Evolutionary conservation across 2,888 invertebrate genomes (phyloP).

Genomic region (Eupithecia exiguata): DNA sequence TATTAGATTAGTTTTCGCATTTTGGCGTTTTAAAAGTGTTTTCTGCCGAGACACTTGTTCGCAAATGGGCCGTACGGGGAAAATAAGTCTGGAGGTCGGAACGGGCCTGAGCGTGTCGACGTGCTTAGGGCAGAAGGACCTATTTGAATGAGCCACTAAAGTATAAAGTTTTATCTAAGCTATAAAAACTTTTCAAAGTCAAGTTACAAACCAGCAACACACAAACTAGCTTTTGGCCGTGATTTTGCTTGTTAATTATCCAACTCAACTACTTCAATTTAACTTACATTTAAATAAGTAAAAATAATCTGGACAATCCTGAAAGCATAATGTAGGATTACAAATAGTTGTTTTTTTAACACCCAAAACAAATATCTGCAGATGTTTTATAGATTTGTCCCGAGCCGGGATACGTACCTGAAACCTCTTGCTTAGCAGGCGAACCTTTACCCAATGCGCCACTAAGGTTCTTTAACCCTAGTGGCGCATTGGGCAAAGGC

Average conservation of each 20-base stretch:
- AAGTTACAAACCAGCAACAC: not conserved
- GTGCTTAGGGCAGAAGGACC: not conserved
- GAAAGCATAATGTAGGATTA: not conserved
- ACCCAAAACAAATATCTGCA: not conserved
- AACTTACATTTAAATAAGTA: no score
- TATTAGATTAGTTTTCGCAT: slow-evolving; percentile 24
- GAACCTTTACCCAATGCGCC: not conserved
- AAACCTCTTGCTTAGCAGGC: not conserved
- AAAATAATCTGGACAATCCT: not conserved
- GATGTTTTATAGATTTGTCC: not conserved
- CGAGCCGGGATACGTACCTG: not conserved
- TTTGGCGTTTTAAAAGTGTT: slow-evolving; percentile 22
- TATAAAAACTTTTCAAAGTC: not conserved
- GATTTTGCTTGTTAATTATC: not conserved
- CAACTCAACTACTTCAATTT: no score
- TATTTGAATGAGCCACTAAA: not conserved
- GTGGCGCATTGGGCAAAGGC: no score
- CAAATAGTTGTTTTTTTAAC: no score
- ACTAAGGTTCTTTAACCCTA: no score
- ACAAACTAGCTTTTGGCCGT: not conserved
- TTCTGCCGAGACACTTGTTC: slow-evolving; percentile 17
- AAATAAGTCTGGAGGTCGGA: slow-evolving; percentile 20
- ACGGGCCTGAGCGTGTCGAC: not conserved
- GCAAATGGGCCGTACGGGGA: slow-evolving; percentile 19
- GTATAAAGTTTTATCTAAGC: not conserved